phyloP scores from a whole-genome alignment of 2,888 invertebrate species.

The Nymphalis urticae region DNA sequence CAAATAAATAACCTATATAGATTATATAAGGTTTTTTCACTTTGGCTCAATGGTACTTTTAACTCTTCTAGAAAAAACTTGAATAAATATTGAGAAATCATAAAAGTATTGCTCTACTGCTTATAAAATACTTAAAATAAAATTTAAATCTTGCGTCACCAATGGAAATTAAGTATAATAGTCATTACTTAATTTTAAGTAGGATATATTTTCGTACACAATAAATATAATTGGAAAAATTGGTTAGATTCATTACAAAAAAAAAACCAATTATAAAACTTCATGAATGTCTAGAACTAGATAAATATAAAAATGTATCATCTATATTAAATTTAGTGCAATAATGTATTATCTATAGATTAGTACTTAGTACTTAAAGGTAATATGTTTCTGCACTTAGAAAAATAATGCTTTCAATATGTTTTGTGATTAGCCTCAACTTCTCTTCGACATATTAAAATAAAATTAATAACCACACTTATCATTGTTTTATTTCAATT shows the following conservation, averaged over 20 bases:
- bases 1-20: conserved; percentile 14
- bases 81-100: conserved; percentile 6
- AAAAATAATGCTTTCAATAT: neutral
- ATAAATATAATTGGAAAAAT: conserved; percentile 58
- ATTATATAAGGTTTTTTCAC: conserved; percentile 16
- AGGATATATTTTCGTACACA: conserved; percentile 75
- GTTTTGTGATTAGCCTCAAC: conserved; percentile 3
- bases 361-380: conserved; percentile 12
- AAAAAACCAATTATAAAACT: too few species aligned
- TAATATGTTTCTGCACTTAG: conserved; percentile 11
- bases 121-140: conserved; percentile 15
- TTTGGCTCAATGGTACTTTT: conserved; percentile 6
- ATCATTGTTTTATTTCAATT: neutral
- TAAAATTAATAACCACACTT: conserved; percentile 7
- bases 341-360: conserved; percentile 4
- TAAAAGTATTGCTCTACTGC: conserved; percentile 1
- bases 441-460: conserved; percentile 5
- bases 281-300: too few species aligned
- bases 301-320: neutral
- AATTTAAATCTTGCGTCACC: conserved; percentile 21
- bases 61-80: neutral
- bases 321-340: conserved; percentile 6
- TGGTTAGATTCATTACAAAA: conserved; percentile 40
- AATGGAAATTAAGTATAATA: conserved; percentile 43
- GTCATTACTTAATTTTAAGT: conserved; percentile 70